These are phyloP conservation scores for Electrona antarctica DNA, from an alignment of 2,113 vertebrate species.

Conservation along the genomic window DNA sequence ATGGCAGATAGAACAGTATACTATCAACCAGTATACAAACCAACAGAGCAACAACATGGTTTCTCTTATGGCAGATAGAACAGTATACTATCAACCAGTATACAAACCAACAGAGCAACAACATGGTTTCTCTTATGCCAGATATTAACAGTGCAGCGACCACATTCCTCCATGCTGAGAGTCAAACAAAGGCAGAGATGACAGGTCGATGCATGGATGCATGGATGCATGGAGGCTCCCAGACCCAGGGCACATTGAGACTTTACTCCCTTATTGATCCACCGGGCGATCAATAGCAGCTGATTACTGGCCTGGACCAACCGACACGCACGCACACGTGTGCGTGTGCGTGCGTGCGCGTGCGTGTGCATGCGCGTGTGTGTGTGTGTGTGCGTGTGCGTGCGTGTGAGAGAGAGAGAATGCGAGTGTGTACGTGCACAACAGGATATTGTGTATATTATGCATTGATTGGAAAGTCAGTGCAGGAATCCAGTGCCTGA, in stretches of 20 bases:
- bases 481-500: no score
- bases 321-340: background rate
- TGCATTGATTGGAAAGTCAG: no score
- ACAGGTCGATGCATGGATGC: constrained; percentile 60
- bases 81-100: background rate
- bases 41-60: constrained; percentile 7
- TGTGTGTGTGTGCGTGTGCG: no score
- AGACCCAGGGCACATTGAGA: constrained; percentile 64
- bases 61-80: no score
- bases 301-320: constrained; percentile 60
- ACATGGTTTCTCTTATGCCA: background rate
- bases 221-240: constrained; percentile 53
- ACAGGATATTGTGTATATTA: no score
- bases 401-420: no score
- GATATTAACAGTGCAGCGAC: constrained; percentile 23
- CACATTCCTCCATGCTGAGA: constrained; percentile 49
- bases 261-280: constrained; percentile 65
- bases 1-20: no score
- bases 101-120: constrained; percentile 11
- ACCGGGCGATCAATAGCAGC: constrained; percentile 67
- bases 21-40: background rate
- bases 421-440: background rate
- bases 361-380: no score
- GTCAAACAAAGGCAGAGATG: constrained; percentile 47
- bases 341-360: background rate